Evolutionary conservation across 2,113 vertebrate genomes (phyloP).

Genomic region (Nanorana parkeri): DNA sequence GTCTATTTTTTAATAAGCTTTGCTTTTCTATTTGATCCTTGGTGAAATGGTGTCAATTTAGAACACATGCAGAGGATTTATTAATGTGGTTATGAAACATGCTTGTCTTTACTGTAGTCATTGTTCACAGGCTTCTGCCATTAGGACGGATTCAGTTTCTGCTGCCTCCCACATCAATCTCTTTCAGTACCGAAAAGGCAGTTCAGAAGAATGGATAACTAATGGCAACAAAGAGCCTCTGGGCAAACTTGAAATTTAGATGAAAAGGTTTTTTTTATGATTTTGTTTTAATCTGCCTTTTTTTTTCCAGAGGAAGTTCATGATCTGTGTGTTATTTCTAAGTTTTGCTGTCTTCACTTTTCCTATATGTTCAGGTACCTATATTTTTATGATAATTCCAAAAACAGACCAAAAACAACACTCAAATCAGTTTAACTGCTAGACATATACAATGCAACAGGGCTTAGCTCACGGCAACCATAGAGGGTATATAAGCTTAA

Average conservation of each 20-base stretch:
- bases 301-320: too few species aligned
- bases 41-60: conserved; percentile 21
- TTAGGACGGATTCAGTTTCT: conserved; percentile 13
- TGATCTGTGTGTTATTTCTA: too few species aligned
- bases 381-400: too few species aligned
- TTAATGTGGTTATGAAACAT: background rate
- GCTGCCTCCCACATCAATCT: conserved; percentile 21
- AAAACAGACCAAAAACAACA: too few species aligned
- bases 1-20: conserved; percentile 28
- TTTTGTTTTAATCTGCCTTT: too few species aligned
- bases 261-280: background rate
- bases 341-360: too few species aligned
- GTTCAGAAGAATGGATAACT: conserved; percentile 17
- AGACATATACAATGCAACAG: too few species aligned
- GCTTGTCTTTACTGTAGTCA: conserved; percentile 22
- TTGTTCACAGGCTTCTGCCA: conserved; percentile 16
- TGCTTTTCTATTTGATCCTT: conserved; percentile 10
- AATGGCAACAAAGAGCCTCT: background rate
- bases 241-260: background rate
- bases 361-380: too few species aligned
- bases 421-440: too few species aligned
- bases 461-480: too few species aligned
- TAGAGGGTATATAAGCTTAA: too few species aligned
- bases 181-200: conserved; percentile 1
- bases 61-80: conserved; percentile 7